Conservation (phyloP, 2,797 vertebrate species). For the Melanotaenia trifasciata region DNA sequence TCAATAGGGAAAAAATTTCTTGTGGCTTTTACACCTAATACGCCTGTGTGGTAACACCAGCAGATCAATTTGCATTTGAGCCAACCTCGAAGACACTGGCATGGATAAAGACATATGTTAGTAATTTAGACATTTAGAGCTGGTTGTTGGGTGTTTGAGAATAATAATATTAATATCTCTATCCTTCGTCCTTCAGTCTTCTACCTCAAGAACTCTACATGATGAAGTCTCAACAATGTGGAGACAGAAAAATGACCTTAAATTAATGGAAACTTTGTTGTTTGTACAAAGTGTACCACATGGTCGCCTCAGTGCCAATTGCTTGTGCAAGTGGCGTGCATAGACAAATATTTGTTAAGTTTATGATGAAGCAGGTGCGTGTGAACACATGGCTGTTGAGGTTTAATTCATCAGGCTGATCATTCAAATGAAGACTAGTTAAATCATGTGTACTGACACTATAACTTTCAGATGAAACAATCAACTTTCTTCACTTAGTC, state of each 20-base stretch:
- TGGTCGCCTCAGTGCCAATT: conserved; percentile 5
- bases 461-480: not conserved
- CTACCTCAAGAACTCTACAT: conserved; percentile 22
- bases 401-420: not conserved
- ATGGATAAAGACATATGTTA: not conserved
- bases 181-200: conserved; percentile 5
- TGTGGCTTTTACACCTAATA: no score
- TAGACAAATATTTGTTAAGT: not conserved
- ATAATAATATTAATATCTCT: conserved; percentile 19
- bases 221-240: conserved; percentile 35
- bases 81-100: not conserved
- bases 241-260: conserved; percentile 31
- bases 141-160: not conserved
- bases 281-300: conserved; percentile 7
- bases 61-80: not conserved
- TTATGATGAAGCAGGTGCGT: not conserved
- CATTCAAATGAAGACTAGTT: not conserved
- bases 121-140: not conserved
- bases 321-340: not conserved
- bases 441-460: not conserved
- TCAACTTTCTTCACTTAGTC: not conserved
- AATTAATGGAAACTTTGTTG: conserved; percentile 1
- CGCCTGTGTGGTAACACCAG: no score
- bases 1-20: not conserved
- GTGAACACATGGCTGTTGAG: conserved; percentile 24